Evolutionary conservation across 2,888 invertebrate species (phyloP).

Genomic region (Dilophus febrilis): DNA sequence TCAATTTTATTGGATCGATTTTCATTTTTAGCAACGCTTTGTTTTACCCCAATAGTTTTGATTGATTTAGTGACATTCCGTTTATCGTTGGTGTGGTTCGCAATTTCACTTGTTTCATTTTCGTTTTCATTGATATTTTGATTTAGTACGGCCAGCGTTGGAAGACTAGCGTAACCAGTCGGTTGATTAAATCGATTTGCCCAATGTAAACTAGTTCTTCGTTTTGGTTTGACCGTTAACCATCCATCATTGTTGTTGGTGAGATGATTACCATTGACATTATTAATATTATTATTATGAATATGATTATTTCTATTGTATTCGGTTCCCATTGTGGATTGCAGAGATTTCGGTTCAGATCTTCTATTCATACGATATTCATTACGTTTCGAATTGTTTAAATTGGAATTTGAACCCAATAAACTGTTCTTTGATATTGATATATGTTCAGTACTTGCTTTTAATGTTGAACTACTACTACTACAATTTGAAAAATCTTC

Average conservation of each 20-base stretch:
- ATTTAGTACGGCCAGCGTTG: slow-evolving; percentile 40
- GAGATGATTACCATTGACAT: too few relatives aligned
- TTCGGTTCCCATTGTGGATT: slow-evolving; percentile 13
- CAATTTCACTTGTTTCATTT: slow-evolving; percentile 8
- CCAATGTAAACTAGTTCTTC: slow-evolving; percentile 53
- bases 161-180: slow-evolving; percentile 65
- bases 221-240: slow-evolving; percentile 71
- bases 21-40: too few relatives aligned
- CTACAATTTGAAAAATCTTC: slow-evolving; percentile 27
- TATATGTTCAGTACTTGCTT: slow-evolving; percentile 27
- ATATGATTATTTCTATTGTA: too few relatives aligned
- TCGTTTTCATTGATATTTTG: slow-evolving; percentile 22
- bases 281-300: slow-evolving; percentile 20
- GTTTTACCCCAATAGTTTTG: not conserved
- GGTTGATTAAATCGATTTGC: slow-evolving; percentile 64
- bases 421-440: slow-evolving; percentile 22
- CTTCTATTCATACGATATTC: slow-evolving; percentile 13
- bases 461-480: slow-evolving; percentile 28
- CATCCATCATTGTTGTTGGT: slow-evolving; percentile 76
- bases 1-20: not conserved
- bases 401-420: slow-evolving; percentile 12
- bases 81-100: slow-evolving; percentile 6
- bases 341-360: slow-evolving; percentile 25
- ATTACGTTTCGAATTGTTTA: too few relatives aligned
- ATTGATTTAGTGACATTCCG: not conserved